These are phyloP conservation scores for Coptodon bakossiorum DNA, from an alignment of 2,113 vertebrate genomes.

Conservation along the genomic window DNA sequence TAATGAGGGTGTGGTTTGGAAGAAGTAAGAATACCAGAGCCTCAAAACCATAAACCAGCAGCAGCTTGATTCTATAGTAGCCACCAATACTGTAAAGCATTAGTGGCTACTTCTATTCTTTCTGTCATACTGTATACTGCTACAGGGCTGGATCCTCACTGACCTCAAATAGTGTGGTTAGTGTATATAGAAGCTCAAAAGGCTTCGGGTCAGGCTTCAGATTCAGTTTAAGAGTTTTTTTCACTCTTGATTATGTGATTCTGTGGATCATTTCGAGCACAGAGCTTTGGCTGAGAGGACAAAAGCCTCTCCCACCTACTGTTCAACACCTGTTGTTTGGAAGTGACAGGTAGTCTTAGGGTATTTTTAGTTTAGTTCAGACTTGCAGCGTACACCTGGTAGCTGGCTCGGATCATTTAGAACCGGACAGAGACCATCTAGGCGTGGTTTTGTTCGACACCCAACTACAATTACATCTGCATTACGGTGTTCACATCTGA, in stretches of 20 bases:
- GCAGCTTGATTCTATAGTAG: not conserved
- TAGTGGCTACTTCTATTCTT: not conserved
- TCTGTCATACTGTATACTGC: not conserved
- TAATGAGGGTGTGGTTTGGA: not conserved
- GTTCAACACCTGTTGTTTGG: not conserved
- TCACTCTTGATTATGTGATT: not conserved
- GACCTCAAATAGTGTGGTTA: not conserved
- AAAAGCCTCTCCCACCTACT: not conserved
- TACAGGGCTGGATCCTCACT: not conserved
- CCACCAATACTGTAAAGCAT: not conserved
- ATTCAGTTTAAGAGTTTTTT: not conserved
- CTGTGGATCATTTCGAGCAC: not conserved
- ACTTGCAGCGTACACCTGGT: not conserved
- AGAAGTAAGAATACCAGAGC: not conserved
- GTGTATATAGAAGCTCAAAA: not conserved
- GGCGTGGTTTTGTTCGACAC: not conserved
- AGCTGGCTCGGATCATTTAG: not conserved
- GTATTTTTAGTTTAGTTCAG: not conserved
- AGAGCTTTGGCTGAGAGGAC: not conserved
- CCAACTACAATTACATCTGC: not conserved
- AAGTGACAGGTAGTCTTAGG: not conserved
- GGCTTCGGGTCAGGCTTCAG: not conserved
- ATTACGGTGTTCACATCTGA: not conserved
- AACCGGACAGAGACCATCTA: not conserved
- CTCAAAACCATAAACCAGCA: not conserved